A percentile compares a stretch with the other conserved stretches of the same genome.
Conservation (phyloP, 2,797 vertebrate genomes). For the Gallinago stenura region DNA sequence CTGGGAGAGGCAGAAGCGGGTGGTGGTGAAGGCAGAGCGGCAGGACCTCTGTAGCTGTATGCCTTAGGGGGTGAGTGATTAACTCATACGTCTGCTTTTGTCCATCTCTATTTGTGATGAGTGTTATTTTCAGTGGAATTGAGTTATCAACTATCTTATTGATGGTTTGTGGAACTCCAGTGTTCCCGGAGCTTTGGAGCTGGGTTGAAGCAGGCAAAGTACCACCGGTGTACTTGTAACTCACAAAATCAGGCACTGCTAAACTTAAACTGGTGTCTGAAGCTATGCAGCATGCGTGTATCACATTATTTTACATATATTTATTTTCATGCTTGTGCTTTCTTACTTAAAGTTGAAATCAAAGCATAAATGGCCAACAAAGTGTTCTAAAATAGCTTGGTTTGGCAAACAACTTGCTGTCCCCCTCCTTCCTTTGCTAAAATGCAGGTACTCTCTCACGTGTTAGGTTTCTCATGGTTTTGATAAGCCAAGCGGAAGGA, state of each 20-base stretch:
- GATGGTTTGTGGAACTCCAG: neutral
- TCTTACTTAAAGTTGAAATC: neutral
- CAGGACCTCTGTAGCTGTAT: neutral
- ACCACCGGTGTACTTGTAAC: neutral
- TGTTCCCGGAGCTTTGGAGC: neutral
- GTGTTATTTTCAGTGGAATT: neutral
- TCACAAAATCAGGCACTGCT: neutral
- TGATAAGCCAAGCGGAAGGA: neutral
- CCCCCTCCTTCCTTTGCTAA: neutral
- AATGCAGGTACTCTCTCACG: neutral
- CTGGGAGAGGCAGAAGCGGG: neutral
- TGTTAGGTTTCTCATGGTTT: neutral
- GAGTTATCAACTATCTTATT: neutral
- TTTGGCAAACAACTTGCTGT: accelerated
- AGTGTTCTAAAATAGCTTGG: neutral
- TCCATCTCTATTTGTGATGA: neutral
- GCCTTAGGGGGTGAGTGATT: neutral
- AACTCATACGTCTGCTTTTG: neutral
- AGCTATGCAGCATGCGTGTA: neutral
- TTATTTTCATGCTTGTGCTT: neutral
- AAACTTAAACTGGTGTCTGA: neutral
- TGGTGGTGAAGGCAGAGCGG: neutral
- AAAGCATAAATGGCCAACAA: neutral
- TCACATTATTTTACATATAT: neutral
- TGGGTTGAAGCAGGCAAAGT: neutral